Evolutionary conservation across 2,797 vertebrate species (phyloP).

Genomic region (Morus bassanus): DNA sequence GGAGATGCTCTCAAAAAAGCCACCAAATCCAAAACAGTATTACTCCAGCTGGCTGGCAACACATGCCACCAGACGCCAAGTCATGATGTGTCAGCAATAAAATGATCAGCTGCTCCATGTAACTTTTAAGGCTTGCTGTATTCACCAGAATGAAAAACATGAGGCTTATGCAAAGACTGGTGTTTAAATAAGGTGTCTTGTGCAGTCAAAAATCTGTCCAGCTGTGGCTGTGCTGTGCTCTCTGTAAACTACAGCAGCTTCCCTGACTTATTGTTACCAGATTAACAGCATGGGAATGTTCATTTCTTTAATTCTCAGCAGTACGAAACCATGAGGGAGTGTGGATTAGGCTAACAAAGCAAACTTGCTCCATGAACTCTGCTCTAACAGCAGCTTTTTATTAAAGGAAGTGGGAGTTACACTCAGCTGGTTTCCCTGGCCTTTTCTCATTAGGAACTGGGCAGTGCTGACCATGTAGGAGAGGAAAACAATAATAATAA

Average conservation of each 20-base stretch:
- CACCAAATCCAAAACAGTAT: not conserved
- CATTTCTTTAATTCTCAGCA: not conserved
- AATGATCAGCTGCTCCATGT: not conserved
- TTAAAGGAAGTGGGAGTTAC: not conserved
- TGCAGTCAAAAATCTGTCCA: conserved; percentile 21
- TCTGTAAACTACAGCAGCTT: not conserved
- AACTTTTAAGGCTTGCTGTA: not conserved
- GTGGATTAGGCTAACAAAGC: not conserved
- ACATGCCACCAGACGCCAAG: not conserved
- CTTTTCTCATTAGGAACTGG: not conserved
- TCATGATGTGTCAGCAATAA: not conserved
- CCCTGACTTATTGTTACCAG: not conserved
- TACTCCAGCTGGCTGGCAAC: not conserved
- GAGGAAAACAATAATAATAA: not conserved
- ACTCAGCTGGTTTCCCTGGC: not conserved
- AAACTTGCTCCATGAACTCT: not conserved
- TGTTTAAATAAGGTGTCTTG: not conserved
- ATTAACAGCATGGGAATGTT: not conserved
- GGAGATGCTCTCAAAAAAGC: not conserved
- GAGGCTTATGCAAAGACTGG: not conserved
- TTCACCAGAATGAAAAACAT: not conserved
- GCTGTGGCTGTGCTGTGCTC: not conserved
- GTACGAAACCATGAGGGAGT: not conserved
- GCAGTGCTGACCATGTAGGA: not conserved
- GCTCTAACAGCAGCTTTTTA: not conserved